Conservation (phyloP, 2,113 vertebrate genomes). For the Thalassarche chlororhynchos region DNA sequence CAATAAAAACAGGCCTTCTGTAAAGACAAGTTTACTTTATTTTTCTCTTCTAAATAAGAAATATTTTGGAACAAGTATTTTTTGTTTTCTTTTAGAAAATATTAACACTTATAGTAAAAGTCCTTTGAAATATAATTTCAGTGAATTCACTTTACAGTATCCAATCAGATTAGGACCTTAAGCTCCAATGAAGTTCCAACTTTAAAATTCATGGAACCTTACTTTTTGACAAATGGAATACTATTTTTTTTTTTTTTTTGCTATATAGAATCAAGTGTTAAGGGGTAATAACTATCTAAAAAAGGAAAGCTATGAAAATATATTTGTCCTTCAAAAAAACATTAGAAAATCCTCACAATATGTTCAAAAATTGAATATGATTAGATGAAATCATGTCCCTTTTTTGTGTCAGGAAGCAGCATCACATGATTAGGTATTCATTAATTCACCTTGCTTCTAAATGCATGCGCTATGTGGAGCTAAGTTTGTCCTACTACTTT, state of each 20-base stretch:
- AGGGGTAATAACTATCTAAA: neutral
- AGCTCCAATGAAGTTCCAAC: neutral
- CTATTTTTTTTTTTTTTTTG: neutral
- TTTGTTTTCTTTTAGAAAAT: neutral
- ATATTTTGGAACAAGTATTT: neutral
- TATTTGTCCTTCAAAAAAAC: neutral
- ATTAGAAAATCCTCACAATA: neutral
- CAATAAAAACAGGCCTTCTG: neutral
- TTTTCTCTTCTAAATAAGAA: neutral
- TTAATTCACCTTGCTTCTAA: neutral
- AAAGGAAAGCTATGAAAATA: neutral
- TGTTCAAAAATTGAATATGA: neutral
- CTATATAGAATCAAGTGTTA: neutral
- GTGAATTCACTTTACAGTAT: neutral
- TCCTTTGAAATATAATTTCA: neutral
- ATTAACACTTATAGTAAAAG: neutral
- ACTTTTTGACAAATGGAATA: neutral
- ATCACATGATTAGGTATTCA: neutral
- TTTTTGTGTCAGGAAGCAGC: neutral
- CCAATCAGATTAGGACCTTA: neutral
- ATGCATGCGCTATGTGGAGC: neutral
- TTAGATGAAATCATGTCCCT: neutral
- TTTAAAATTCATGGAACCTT: neutral
- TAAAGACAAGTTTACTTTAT: neutral
- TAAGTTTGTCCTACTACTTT: neutral